These are phyloP conservation scores for Alloscopus bannaensis DNA, from an alignment of 2,888 invertebrate genomes.

Conservation along the genomic window DNA sequence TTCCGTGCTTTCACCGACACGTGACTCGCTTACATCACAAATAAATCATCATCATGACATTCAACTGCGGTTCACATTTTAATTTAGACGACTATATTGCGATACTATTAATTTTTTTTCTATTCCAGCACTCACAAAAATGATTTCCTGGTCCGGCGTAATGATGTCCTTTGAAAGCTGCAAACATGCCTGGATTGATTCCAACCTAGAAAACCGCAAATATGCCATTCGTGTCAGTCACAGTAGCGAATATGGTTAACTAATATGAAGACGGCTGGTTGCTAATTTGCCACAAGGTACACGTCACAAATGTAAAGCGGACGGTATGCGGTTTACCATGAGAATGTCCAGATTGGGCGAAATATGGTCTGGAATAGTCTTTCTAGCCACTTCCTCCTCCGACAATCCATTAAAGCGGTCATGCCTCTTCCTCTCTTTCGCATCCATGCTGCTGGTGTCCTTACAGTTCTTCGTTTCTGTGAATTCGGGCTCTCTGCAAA, in stretches of 20 bases:
- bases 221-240: no score
- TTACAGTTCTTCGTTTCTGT: conserved; percentile 50
- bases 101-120: neutral
- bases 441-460: conserved; percentile 64
- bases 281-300: conserved; percentile 58
- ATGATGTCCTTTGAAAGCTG: conserved; percentile 98
- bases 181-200: conserved; percentile 97
- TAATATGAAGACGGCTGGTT: no score
- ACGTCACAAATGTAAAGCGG: neutral
- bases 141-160: conserved; percentile 99
- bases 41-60: no score
- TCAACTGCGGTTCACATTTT: no score
- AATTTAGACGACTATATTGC: no score
- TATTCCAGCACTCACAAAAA: conserved; percentile 85
- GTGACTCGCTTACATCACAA: no score
- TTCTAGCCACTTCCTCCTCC: conserved; percentile 95
- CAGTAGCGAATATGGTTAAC: no score
- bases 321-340: conserved; percentile 89
- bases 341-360: conserved; percentile 96
- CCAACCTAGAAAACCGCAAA: conserved; percentile 86
- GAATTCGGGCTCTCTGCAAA: conserved; percentile 65
- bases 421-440: conserved; percentile 93
- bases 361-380: conserved; percentile 96
- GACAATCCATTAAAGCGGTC: conserved; percentile 97
- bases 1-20: no score